Conservation (phyloP, 1,140 invertebrate species). For the Hydropsyche tenuis region DNA sequence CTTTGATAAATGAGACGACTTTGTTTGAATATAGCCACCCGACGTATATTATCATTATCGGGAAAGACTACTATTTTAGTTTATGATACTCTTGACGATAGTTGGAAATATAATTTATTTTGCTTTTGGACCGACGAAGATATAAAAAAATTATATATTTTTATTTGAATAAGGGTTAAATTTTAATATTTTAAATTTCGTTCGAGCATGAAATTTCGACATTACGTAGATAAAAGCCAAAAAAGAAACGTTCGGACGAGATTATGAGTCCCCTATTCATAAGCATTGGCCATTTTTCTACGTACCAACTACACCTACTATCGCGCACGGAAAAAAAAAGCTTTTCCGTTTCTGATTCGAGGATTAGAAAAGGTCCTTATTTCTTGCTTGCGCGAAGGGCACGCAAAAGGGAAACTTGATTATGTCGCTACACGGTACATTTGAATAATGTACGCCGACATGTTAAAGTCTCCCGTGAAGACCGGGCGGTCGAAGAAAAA, state of each 20-base stretch:
- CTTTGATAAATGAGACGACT: constrained; percentile 39
- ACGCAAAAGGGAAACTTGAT: constrained; percentile 29
- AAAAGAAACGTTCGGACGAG: no score
- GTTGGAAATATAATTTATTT: no score
- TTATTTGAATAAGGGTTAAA: no score
- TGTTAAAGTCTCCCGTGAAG: neutral
- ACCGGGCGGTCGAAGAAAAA: constrained; percentile 29
- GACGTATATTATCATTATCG: constrained; percentile 38
- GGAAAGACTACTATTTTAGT: constrained; percentile 30
- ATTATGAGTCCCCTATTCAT: no score
- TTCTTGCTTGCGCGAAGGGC: neutral
- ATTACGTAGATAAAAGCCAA: no score
- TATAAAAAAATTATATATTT: no score
- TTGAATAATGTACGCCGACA: constrained; percentile 36
- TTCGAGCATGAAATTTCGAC: no score
- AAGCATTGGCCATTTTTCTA: no score
- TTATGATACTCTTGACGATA: no score
- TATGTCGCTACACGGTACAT: constrained; percentile 31
- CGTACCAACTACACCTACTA: no score
- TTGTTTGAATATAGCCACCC: constrained; percentile 28
- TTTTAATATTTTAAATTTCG: no score
- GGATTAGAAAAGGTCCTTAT: constrained; percentile 11
- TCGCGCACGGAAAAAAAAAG: neutral
- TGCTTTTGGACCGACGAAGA: no score
- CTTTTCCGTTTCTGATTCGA: neutral